Conservation (phyloP, 2,113 vertebrate species). For the Phaethornis superciliosus region DNA sequence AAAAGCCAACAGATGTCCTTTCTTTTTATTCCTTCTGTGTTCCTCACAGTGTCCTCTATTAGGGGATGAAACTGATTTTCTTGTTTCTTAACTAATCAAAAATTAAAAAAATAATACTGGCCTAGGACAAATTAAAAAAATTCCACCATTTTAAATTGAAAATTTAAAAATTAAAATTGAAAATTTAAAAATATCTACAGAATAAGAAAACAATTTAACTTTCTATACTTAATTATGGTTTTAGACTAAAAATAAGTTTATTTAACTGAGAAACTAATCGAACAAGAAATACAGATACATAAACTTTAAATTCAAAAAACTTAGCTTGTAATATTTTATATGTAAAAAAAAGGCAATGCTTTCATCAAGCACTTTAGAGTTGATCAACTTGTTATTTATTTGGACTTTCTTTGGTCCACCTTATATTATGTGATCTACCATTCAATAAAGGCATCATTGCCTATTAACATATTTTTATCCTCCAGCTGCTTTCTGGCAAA, state of each 20-base stretch:
- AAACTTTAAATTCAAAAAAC: not conserved
- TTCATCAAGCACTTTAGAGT: not conserved
- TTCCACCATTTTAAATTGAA: not conserved
- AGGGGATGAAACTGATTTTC: not conserved
- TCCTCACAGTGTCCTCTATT: not conserved
- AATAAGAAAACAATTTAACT: not conserved
- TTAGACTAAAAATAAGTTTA: not conserved
- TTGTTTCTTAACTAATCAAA: not conserved
- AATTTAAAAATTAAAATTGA: not conserved
- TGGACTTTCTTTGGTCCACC: not conserved
- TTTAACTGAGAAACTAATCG: not conserved
- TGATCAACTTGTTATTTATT: not conserved
- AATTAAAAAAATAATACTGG: not conserved
- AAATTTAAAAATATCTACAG: not conserved
- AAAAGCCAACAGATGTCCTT: not conserved
- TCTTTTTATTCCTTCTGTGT: not conserved
- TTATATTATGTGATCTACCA: not conserved
- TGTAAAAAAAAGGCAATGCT: not conserved
- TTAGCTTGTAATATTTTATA: not conserved
- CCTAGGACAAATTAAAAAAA: not conserved
- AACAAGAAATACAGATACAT: not conserved
- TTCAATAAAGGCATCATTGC: accelerated
- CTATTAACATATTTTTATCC: not conserved
- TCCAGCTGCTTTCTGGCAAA: not conserved
- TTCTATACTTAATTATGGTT: not conserved